Conservation (phyloP, 2,113 vertebrate species). For the Cathartes aura region DNA sequence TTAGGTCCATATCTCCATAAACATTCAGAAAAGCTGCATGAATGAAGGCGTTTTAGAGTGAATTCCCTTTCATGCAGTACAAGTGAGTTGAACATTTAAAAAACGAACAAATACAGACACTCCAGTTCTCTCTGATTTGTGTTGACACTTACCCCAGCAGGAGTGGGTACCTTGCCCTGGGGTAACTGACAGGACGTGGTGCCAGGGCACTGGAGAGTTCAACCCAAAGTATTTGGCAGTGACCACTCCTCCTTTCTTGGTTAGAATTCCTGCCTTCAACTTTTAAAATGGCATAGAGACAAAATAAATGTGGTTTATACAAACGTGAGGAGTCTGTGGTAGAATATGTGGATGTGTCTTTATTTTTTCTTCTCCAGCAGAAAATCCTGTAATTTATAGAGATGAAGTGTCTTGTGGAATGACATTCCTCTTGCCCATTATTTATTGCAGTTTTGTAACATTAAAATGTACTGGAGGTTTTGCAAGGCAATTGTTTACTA, state of each 20-base stretch:
- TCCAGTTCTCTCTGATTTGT: neutral
- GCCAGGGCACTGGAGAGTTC: neutral
- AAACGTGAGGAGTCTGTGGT: neutral
- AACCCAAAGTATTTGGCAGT: neutral
- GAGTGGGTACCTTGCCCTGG: neutral
- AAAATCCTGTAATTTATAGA: neutral
- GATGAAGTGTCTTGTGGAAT: neutral
- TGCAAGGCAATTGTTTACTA: neutral
- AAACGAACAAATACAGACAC: neutral
- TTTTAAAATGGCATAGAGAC: neutral
- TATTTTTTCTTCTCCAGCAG: neutral
- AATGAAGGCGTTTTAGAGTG: neutral
- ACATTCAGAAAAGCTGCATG: neutral
- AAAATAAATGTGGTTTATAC: conserved; percentile 6
- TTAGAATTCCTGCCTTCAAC: neutral
- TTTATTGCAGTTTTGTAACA: conserved; percentile 8
- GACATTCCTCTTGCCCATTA: neutral
- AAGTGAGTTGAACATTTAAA: neutral
- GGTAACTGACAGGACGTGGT: neutral
- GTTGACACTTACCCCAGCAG: neutral
- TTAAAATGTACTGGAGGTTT: neutral
- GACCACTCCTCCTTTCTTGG: neutral
- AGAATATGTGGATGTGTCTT: neutral
- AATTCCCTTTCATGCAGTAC: neutral
- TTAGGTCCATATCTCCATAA: neutral